Evolutionary conservation across 2,797 vertebrate species (phyloP), one percentile per base, ranked within the genome.

Genomic region (Decapterus maruadsi): DNA sequence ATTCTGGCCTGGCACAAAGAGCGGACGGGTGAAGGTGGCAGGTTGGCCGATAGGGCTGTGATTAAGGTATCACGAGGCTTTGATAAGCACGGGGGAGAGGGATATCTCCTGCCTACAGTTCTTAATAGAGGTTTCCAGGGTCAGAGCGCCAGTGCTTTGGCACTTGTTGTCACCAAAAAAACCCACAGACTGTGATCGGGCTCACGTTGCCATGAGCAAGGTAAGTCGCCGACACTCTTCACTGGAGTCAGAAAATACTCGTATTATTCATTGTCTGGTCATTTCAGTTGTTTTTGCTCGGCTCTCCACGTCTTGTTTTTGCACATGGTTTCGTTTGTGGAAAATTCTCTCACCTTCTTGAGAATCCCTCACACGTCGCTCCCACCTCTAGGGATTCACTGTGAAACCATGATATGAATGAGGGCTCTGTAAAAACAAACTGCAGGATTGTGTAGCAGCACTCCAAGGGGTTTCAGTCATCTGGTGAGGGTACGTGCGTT

Each of bases 381-480:
- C 82, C 78, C 73, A 91, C 71, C 83, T 91, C 79, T 74, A 2
- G 88, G 81, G 91, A 90, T 90, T 87, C 72, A 80, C 86, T 73
- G 81, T 85, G 85, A 93, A 93, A 83, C 79, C 69, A 22, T 82
- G 82, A 90, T 87, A 81, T 89, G 88, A 87, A 86, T 86, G 87
- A 89, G 85, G 71, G 79, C 75, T 61, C 63, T 86, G 86, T 82
- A 51, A 89, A 90, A 92, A 89, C 81, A 91, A 93, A 86, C 86
- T 34, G 13, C 7, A 6, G 38, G 81, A 78, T 85, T 64, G 72
- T 81, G 74, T 87, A 83, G 74, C 87, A 68, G 75, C 58, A 29
- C 57, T 76, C 68, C 4, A 16, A 22, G 34, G 22, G 55, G 58
- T 42, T 53, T 58, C 20, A 1, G 31, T 62, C 40, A 56, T 79